These are phyloP conservation scores for Sitophilus oryzae DNA, from an alignment of 1,140 invertebrate species.

Conservation along the genomic window DNA sequence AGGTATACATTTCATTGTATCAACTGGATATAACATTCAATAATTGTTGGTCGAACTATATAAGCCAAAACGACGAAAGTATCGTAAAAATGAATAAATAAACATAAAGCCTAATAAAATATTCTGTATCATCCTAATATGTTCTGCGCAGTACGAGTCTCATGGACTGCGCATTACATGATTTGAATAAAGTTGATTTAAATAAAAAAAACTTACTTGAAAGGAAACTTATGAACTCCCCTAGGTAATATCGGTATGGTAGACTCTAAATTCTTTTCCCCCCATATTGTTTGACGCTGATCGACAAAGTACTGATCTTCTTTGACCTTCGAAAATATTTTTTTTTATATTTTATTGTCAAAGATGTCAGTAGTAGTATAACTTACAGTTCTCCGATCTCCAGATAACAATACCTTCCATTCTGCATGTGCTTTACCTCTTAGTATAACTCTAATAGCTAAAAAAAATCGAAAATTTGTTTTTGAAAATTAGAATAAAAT, in stretches of 20 bases:
- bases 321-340: conserved; percentile 48
- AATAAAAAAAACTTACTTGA: conserved; percentile 43
- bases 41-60: no score
- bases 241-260: conserved; percentile 69
- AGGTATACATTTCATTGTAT: no score
- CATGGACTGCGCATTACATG: neutral
- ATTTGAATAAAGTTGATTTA: neutral
- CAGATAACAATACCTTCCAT: conserved; percentile 75
- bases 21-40: no score
- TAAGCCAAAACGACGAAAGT: no score
- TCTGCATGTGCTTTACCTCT: conserved; percentile 75
- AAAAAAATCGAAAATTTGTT: no score
- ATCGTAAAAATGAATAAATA: conserved; percentile 9
- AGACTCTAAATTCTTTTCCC: conserved; percentile 58
- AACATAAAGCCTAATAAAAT: no score
- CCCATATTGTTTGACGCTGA: conserved; percentile 70
- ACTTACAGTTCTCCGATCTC: conserved; percentile 60
- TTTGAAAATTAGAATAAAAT: no score
- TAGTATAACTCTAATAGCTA: conserved; percentile 68
- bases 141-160: neutral
- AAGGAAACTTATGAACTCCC: conserved; percentile 70
- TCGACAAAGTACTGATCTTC: conserved; percentile 81
- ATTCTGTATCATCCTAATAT: neutral
- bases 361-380: no score
- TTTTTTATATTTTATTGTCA: neutral